These are phyloP conservation scores for Euglossa dilemma DNA, from an alignment of 1,140 invertebrate genomes.

Conservation along the genomic window DNA sequence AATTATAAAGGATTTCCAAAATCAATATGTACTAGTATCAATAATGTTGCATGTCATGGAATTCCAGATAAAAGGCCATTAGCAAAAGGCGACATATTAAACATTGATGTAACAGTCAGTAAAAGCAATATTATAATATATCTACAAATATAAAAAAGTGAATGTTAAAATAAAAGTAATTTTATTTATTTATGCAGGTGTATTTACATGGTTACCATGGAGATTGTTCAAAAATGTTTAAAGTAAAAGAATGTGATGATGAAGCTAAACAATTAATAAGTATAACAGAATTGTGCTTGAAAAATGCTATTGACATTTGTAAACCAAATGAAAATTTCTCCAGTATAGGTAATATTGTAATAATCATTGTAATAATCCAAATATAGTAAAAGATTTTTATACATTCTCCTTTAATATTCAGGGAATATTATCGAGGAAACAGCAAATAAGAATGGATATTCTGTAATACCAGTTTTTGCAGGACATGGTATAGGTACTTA, in stretches of 20 bases:
- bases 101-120: conserved; percentile 95
- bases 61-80: conserved; percentile 94
- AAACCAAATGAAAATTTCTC: conserved; percentile 88
- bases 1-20: conserved; percentile 94
- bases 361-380: conserved; percentile 26
- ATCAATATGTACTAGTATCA: conserved; percentile 97
- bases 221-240: conserved; percentile 94
- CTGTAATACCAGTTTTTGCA: conserved; percentile 90
- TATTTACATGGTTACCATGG: conserved; percentile 94
- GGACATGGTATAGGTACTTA: conserved; percentile 97
- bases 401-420: conserved; percentile 61
- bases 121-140: conserved; percentile 12
- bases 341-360: conserved; percentile 86
- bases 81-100: conserved; percentile 93
- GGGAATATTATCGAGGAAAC: conserved; percentile 85
- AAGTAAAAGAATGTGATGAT: conserved; percentile 91
- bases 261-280: conserved; percentile 87
- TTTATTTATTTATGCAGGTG: conserved; percentile 84
- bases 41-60: conserved; percentile 97
- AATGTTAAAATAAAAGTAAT: conserved; percentile 4
- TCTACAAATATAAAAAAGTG: conserved; percentile 1
- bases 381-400: not conserved
- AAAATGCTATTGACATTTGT: conserved; percentile 90
- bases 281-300: conserved; percentile 88
- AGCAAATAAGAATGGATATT: conserved; percentile 85